Evolutionary conservation across 1,140 invertebrate genomes (phyloP).

Genomic region (Agrypnia vestita): DNA sequence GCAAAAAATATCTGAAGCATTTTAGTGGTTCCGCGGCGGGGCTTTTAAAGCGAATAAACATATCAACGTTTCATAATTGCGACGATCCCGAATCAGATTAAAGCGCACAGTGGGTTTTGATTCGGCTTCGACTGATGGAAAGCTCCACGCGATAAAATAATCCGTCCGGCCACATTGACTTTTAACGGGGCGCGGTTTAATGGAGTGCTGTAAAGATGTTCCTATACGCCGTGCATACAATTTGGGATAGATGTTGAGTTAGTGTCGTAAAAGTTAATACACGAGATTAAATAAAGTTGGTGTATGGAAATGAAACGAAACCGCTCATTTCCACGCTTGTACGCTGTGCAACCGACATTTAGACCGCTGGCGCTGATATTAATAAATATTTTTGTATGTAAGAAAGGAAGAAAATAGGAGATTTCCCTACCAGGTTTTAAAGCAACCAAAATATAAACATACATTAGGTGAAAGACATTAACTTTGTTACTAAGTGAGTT

Average conservation of each 20-base stretch:
- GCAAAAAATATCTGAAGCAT: slow-evolving; percentile 10
- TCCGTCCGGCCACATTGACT: neutral
- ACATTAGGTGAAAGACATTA: too few species aligned
- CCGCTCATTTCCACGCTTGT: neutral
- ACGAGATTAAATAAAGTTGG: neutral
- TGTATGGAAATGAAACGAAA: neutral
- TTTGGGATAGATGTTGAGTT: neutral
- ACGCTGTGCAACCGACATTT: neutral
- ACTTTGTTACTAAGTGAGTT: too few species aligned
- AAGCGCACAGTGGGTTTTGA: slow-evolving; percentile 7
- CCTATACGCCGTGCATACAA: neutral
- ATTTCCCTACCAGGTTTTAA: too few species aligned
- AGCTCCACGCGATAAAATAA: neutral
- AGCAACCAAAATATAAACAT: too few species aligned
- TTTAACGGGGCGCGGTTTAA: neutral
- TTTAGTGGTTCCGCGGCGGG: neutral
- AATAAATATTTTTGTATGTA: too few species aligned
- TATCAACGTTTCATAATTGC: slow-evolving; percentile 22
- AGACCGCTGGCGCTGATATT: too few species aligned
- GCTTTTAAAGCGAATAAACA: slow-evolving; percentile 26
- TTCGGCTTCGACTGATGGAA: neutral
- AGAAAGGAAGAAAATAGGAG: too few species aligned
- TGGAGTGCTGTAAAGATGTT: neutral
- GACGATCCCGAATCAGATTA: neutral
- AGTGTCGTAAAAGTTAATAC: neutral